A percentile compares a stretch with the other conserved stretches of the same genome.
phyloP scores from a whole-genome alignment of 2,888 invertebrate genomes.

The Acholoe squamosa region DNA sequence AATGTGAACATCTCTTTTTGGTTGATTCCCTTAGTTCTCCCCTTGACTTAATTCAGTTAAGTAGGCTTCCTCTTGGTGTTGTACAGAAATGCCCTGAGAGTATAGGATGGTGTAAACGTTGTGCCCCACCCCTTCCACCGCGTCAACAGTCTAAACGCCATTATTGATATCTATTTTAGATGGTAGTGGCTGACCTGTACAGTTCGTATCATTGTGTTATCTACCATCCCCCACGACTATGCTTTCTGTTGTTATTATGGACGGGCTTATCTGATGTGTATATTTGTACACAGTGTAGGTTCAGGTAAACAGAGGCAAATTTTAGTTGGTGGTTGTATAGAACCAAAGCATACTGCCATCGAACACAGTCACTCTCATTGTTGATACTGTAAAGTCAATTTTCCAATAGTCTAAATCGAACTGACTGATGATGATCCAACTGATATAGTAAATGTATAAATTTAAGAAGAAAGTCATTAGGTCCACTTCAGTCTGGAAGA shows the following conservation, averaged over 20 bases:
- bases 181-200: not conserved
- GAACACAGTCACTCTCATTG: too few relatives aligned
- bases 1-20: not conserved
- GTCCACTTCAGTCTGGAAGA: too few relatives aligned
- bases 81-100: not conserved
- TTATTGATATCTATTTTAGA: not conserved
- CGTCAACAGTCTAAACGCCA: too few relatives aligned
- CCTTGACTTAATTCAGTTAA: not conserved
- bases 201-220: not conserved
- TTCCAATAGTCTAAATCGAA: too few relatives aligned
- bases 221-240: not conserved
- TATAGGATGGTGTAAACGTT: not conserved
- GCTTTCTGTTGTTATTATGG: not conserved
- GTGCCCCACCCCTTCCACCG: too few relatives aligned
- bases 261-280: not conserved
- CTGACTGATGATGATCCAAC: too few relatives aligned
- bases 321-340: too few relatives aligned
- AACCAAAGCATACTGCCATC: too few relatives aligned
- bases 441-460: too few relatives aligned
- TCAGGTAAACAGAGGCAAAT: not conserved
- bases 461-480: too few relatives aligned
- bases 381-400: too few relatives aligned
- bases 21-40: not conserved
- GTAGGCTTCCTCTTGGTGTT: not conserved
- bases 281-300: not conserved